These are phyloP conservation scores for Diploscapter pachys DNA, from an alignment of 1,140 invertebrate genomes.

Conservation along the genomic window DNA sequence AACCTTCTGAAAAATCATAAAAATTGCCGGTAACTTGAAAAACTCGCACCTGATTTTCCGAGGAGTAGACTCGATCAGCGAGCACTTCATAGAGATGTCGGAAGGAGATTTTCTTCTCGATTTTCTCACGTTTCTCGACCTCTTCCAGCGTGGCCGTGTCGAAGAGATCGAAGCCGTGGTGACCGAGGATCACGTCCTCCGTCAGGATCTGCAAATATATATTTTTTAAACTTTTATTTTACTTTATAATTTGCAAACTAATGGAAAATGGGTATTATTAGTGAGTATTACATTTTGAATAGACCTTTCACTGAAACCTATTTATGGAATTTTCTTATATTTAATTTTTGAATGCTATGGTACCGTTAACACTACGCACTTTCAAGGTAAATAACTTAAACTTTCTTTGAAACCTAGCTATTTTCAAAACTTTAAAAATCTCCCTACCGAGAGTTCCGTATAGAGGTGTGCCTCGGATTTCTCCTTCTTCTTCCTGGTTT, in stretches of 20 bases:
- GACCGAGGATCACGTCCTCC: constrained; percentile 38
- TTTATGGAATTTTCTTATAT: too few relatives aligned
- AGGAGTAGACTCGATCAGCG: too few relatives aligned
- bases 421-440: neutral
- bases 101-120: constrained; percentile 43
- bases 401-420: too few relatives aligned
- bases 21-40: neutral
- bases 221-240: neutral
- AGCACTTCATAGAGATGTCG: constrained; percentile 43
- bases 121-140: constrained; percentile 37
- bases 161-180: constrained; percentile 49
- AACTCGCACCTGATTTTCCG: too few relatives aligned
- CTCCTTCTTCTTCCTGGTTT: constrained; percentile 45
- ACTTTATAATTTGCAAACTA: too few relatives aligned
- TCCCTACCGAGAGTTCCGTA: constrained; percentile 44
- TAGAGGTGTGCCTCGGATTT: constrained; percentile 50
- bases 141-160: constrained; percentile 31
- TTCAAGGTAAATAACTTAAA: too few relatives aligned
- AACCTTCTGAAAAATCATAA: constrained; percentile 5
- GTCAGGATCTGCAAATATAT: constrained; percentile 41
- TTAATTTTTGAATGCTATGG: too few relatives aligned
- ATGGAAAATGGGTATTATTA: too few relatives aligned
- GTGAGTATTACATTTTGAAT: too few relatives aligned
- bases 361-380: too few relatives aligned
- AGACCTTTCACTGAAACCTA: too few relatives aligned